These are phyloP conservation scores for Carduelis carduelis DNA, from an alignment of 2,797 vertebrate species.

Conservation along the genomic window DNA sequence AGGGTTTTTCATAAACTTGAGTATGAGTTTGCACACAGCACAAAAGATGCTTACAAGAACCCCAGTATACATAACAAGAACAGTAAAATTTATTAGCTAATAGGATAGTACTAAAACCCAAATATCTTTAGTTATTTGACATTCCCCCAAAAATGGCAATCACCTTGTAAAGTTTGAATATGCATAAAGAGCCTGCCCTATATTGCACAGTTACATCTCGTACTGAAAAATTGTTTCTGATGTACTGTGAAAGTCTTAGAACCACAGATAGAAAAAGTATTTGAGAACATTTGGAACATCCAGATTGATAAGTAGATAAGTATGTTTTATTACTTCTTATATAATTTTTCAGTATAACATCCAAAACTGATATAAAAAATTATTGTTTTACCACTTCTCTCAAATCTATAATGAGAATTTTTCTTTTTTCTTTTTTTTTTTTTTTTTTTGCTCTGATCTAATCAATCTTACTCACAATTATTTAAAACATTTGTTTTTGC, in stretches of 20 bases:
- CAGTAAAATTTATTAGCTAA: background rate
- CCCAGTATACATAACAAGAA: background rate
- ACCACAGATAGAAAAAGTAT: background rate
- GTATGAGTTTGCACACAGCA: background rate
- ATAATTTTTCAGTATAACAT: background rate
- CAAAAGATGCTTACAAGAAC: background rate
- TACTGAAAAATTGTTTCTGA: background rate
- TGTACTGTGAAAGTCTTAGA: background rate
- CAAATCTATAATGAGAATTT: background rate
- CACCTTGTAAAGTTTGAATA: background rate
- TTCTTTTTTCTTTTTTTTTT: background rate
- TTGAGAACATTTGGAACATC: background rate
- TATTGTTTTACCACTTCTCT: background rate
- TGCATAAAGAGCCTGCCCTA: background rate
- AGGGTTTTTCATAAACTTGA: background rate
- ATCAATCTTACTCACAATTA: background rate
- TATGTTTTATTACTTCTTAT: background rate
- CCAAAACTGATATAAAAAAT: background rate
- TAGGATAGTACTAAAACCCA: background rate
- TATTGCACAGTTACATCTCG: background rate
- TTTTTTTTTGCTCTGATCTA: background rate
- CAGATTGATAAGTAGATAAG: background rate
- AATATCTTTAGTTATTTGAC: background rate
- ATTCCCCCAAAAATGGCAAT: background rate
- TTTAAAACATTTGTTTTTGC: background rate